These are phyloP conservation scores for Pocota personata DNA, from an alignment of 2,888 invertebrate genomes.

Conservation along the genomic window DNA sequence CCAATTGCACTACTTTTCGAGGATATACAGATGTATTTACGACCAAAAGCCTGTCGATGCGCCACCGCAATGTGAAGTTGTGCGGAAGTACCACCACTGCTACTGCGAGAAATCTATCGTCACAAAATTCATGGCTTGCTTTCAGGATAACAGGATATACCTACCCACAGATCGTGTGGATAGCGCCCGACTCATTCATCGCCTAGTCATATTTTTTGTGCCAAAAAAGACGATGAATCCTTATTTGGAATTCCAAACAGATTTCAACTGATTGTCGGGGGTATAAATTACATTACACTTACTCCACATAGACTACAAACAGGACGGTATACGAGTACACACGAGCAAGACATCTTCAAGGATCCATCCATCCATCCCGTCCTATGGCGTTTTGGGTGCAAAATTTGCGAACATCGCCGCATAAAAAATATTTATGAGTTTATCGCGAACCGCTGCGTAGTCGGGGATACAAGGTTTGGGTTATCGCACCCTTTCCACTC, in stretches of 20 bases:
- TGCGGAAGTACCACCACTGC: constrained; percentile 57
- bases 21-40: too few species aligned
- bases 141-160: constrained; percentile 45
- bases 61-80: constrained; percentile 58
- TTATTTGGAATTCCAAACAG: constrained; percentile 71
- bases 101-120: constrained; percentile 16
- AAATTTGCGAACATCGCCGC: constrained; percentile 54
- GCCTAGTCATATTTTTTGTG: constrained; percentile 28
- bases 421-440: constrained; percentile 71
- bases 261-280: constrained; percentile 69
- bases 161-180: neutral
- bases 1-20: constrained; percentile 35
- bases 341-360: constrained; percentile 30
- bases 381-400: constrained; percentile 13
- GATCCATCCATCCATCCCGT: constrained; percentile 25
- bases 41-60: constrained; percentile 50
- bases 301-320: constrained; percentile 44
- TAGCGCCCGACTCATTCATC: neutral
- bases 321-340: constrained; percentile 20
- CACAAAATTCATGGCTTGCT: constrained; percentile 61
- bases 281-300: constrained; percentile 72
- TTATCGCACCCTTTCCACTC: neutral
- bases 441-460: constrained; percentile 42
- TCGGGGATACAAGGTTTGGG: neutral
- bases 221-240: constrained; percentile 19